phyloP scores from a whole-genome alignment of 2,113 vertebrate species.

The Amphiprion percula region DNA sequence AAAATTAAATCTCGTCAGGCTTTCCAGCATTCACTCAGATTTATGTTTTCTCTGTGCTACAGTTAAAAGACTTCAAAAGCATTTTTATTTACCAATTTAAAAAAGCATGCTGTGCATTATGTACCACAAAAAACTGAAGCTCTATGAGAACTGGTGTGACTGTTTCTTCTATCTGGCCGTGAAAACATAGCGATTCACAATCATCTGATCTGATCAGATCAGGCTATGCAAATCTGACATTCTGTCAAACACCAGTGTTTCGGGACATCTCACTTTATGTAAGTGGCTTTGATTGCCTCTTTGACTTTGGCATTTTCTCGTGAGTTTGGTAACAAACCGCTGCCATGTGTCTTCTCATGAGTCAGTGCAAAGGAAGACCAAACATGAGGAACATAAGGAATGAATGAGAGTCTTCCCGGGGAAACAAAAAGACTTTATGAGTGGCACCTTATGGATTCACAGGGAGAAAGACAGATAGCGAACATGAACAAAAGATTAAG shows the following conservation, averaged over 20 bases:
- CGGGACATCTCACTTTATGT: constrained; percentile 34
- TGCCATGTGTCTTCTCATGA: constrained; percentile 46
- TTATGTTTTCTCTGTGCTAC: constrained; percentile 11
- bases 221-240: constrained; percentile 30
- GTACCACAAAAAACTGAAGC: constrained; percentile 28
- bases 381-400: constrained; percentile 69
- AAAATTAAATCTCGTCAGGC: constrained; percentile 43
- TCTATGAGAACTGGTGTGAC: constrained; percentile 45
- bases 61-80: constrained; percentile 30
- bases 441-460: constrained; percentile 69
- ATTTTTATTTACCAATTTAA: constrained; percentile 14
- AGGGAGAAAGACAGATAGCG: constrained; percentile 43
- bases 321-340: constrained; percentile 49
- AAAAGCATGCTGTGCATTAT: constrained; percentile 15
- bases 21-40: constrained; percentile 6
- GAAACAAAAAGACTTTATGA: constrained; percentile 18
- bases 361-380: constrained; percentile 52
- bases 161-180: constrained; percentile 30
- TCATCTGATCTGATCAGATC: constrained; percentile 34
- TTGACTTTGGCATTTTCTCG: constrained; percentile 48
- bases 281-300: constrained; percentile 53
- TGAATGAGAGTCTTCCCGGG: constrained; percentile 46
- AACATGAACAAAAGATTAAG: constrained; percentile 44
- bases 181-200: constrained; percentile 51
- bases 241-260: constrained; percentile 48